Base-by-base conservation (phyloP, 2,113 vertebrate genomes). In the Prolemur simus region DNA sequence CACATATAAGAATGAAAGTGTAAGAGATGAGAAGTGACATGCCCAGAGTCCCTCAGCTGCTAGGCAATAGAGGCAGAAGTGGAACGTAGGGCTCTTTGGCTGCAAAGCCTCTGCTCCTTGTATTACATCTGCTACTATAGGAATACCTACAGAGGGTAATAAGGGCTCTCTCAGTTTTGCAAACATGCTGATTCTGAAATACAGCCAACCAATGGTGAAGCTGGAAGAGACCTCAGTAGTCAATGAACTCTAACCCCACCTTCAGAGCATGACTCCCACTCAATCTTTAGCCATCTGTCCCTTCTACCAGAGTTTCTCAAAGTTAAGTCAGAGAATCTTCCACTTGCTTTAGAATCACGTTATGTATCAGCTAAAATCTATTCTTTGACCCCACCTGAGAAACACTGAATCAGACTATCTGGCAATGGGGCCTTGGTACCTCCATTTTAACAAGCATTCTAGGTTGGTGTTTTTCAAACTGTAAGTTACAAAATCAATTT, bases 401-500 rank as follows among this genome's bases (percentile, higher is more conserved):
- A 60, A 89, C 60, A 86, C 0, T 76, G 37, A 82, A 49, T 83
- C 56, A 83, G 88, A 81, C 6, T 47, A 91, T 74, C 63, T 68
- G 27, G n/a, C 18, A 47, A 49, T 21, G 32, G 7, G 29, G n/a
- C 23, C 68, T 52, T 27, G 49, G 5, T 7, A 95, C 56, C 49
- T 87, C 42, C 23, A 49, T 39, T 68, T 92, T 82, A 92, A 20
- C n/a, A 87, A 63, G 42, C 52, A 89, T 39, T 95, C 45, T 39
- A 76, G 14, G 11, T 18, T 49, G 18, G 21, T 92, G 23, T 73
- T 96, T 96, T 89, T 63, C 87, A 92, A 95, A 86, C 37, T 77
- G 0, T 39, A 96, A 77, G 27, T 86, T 37, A 84, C 90, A 54
- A 95, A 81, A 60, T 76, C 37, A 93, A 69, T 63, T 91, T 58